Percentiles rank a stretch among this genome's conserved stretches.
Evolutionary conservation across 2,113 vertebrate species (phyloP).

Genomic region (Tychaedon coryphoeus): DNA sequence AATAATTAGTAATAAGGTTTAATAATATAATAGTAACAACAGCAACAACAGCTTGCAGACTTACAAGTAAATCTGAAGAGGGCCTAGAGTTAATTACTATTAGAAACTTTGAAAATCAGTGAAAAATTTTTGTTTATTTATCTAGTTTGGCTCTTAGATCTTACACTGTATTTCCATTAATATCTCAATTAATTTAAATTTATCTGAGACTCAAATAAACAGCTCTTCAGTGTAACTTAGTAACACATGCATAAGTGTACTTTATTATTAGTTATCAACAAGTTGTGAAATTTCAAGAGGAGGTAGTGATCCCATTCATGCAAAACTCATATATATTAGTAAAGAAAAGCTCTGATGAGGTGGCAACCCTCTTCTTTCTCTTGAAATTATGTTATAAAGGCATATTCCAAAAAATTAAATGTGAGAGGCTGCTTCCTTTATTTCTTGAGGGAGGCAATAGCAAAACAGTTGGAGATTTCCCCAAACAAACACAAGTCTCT

Average conservation of each 20-base stretch:
- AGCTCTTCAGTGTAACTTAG: not conserved
- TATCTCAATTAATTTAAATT: not conserved
- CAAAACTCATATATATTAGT: not conserved
- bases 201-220: not conserved
- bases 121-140: not conserved
- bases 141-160: not conserved
- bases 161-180: not conserved
- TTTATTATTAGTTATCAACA: not conserved
- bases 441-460: not conserved
- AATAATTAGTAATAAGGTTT: not conserved
- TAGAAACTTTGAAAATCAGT: not conserved
- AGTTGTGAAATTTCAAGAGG: not conserved
- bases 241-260: not conserved
- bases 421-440: not conserved
- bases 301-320: not conserved
- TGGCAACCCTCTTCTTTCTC: not conserved
- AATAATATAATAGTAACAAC: not conserved
- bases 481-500: fast-evolving
- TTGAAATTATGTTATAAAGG: not conserved
- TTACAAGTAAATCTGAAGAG: not conserved
- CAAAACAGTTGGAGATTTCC: not conserved
- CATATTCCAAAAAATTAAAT: not conserved
- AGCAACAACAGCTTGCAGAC: not conserved
- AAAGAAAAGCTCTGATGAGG: not conserved
- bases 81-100: not conserved